Percentiles rank a stretch among this genome's conserved stretches.
Evolutionary conservation across 64 coral and sea anemone species (phyloP).

Genomic region (Hydrozoanthus tunicans): DNA sequence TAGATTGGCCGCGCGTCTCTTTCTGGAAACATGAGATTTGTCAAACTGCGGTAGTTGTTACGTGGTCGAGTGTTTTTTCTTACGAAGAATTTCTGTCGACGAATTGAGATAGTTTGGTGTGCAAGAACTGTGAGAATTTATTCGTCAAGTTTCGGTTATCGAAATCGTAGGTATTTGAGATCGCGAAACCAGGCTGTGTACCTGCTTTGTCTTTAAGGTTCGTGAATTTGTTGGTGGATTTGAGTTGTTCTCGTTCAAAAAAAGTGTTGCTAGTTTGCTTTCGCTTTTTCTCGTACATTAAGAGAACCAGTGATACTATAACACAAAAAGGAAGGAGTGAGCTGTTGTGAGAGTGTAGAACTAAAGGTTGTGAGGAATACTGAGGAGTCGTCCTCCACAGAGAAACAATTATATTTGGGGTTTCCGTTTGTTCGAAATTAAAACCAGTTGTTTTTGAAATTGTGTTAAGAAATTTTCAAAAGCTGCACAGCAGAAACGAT

Average conservation of each 20-base stretch:
- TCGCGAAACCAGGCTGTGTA: neutral
- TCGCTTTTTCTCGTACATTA: neutral
- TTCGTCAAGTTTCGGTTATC: neutral
- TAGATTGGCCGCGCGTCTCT: neutral
- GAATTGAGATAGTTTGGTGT: neutral
- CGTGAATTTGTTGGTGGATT: neutral
- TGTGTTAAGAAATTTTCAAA: too few species aligned
- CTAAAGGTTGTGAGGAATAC: neutral
- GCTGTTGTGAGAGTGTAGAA: neutral
- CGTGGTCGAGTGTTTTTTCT: neutral
- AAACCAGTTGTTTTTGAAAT: too few species aligned
- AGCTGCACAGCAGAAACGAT: too few species aligned
- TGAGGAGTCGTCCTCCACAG: too few species aligned
- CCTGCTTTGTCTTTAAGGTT: neutral
- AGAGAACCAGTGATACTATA: too few species aligned
- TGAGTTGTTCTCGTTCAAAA: neutral
- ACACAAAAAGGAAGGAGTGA: too few species aligned
- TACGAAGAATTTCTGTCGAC: constrained; percentile 20
- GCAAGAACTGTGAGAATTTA: neutral
- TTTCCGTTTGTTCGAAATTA: too few species aligned
- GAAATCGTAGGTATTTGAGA: neutral
- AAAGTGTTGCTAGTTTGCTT: neutral
- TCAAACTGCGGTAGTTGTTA: neutral
- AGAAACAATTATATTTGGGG: too few species aligned
- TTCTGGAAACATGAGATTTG: constrained; percentile 23